These are phyloP conservation scores for Callyntrura guangdongensis DNA, from an alignment of 2,888 invertebrate species.

Conservation along the genomic window DNA sequence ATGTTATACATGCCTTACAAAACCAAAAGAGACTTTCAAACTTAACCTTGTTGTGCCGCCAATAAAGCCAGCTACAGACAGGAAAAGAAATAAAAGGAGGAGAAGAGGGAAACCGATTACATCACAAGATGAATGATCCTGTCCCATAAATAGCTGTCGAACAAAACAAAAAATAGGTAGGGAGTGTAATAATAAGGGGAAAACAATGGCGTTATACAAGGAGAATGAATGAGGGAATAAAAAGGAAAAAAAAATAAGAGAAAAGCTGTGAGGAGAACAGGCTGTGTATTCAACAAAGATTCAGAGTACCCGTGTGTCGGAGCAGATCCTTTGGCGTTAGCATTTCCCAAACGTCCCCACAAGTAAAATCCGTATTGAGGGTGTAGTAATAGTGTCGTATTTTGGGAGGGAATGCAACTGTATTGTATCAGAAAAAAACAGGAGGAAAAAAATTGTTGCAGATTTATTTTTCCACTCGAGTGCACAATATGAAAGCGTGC, in stretches of 20 bases:
- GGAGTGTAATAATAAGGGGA: conserved; percentile 70
- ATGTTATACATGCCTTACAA: neutral
- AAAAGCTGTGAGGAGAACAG: neutral
- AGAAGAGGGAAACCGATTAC: conserved; percentile 78
- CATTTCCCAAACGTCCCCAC: conserved; percentile 7
- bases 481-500: conserved; percentile 48
- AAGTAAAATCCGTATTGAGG: neutral
- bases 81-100: conserved; percentile 37
- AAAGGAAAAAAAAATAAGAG: conserved; percentile 13
- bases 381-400: neutral
- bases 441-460: conserved; percentile 71
- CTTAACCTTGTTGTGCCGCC: conserved; percentile 63
- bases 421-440: conserved; percentile 5
- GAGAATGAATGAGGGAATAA: conserved; percentile 24
- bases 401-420: neutral
- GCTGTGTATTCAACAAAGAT: neutral
- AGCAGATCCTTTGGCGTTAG: conserved; percentile 24
- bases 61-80: conserved; percentile 14
- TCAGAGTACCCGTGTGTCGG: neutral
- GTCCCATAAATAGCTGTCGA: conserved; percentile 74
- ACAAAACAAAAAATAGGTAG: conserved; percentile 64
- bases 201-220: conserved; percentile 43
- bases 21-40: conserved; percentile 27
- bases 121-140: conserved; percentile 83
- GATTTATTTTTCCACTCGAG: conserved; percentile 75